phyloP scores from a whole-genome alignment of 2,797 vertebrate genomes.

The Sorex maritimensis region DNA sequence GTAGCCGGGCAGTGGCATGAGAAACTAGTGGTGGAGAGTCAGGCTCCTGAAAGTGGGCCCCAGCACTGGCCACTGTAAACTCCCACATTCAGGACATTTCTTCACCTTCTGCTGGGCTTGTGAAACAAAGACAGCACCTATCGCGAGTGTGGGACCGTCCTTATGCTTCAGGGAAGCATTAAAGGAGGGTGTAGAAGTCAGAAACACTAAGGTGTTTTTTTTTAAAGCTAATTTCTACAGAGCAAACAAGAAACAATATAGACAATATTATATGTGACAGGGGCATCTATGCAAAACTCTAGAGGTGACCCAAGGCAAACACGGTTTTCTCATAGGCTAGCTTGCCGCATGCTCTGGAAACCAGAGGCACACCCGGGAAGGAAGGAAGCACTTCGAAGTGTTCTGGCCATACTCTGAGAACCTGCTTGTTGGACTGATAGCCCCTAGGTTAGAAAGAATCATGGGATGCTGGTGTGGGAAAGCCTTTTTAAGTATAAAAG shows the following conservation, averaged over 20 bases:
- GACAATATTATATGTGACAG: too few relatives aligned
- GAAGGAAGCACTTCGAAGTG: background rate
- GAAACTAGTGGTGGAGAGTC: too few relatives aligned
- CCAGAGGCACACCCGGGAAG: rapidly evolving
- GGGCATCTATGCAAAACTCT: background rate
- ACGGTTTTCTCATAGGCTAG: conserved; percentile 62
- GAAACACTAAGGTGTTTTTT: conserved; percentile 24
- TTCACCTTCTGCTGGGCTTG: too few relatives aligned
- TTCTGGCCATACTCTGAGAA: background rate
- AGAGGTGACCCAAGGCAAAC: conserved; percentile 76
- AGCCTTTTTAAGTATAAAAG: conserved; percentile 1
- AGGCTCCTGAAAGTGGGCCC: too few relatives aligned
- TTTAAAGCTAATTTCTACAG: conserved; percentile 2
- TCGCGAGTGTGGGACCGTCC: background rate
- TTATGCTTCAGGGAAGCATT: background rate
- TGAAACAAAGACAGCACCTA: too few relatives aligned
- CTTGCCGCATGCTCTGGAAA: background rate
- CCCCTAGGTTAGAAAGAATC: background rate
- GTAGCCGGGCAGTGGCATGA: too few relatives aligned
- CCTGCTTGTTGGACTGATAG: background rate
- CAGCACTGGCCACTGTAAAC: too few relatives aligned
- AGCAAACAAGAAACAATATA: background rate
- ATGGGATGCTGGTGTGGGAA: background rate
- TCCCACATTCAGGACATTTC: too few relatives aligned
- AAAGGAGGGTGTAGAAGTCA: background rate